Base-by-base conservation (phyloP, 2,797 vertebrate species). In the Cygnus olor region DNA sequence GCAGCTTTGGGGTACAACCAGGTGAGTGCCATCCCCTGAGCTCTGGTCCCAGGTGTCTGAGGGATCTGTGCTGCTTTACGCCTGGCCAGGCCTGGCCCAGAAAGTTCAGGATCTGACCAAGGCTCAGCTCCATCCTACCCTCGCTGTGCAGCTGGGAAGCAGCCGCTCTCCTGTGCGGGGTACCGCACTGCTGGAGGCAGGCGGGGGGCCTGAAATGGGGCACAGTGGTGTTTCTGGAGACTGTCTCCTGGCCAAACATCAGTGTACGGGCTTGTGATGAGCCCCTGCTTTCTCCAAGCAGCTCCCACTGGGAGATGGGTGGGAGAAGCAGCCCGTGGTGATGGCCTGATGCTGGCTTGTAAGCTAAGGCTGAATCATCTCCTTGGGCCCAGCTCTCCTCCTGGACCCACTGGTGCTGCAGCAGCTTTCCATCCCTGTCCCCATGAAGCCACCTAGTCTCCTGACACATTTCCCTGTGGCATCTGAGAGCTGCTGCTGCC, bases 131-230 rank as follows among this genome's bases (percentile, higher is more conserved):
- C 30, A 7, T 25, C 3, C 0, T 25, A 14, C 38, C 64, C 30
- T 28, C 6, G 3, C 32, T 58, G 24, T 6, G 25, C 42, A 85
- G 63, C 63, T 58, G 49, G 20, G 51, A 25, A 84, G 49, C 54
- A 63, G 85, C 88, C 2, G 1, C 54, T 61, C 22, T 83, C n/a
- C 69, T 49, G 13, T 40, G 6, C 3, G 1, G 54, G 40, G 28
- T 65, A 42, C 45, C 32, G 14, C 0, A 5, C 65, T 72, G 32
- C 71, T 45, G 65, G n/a, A 32, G 69, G 18, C 30, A 5, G 9
- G 19, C 9, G 42, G 4, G 13, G 0, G 5, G 32, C 2, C 0
- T 0, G 2, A 22, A 19, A 11, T 6, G 13, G 1, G 1, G 19
- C 6, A 36, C 30, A 40, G 34, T 1, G 44, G 49, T 1, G 1